These are phyloP conservation scores for Pyralis farinalis DNA, from an alignment of 2,888 invertebrate species.

Conservation along the genomic window DNA sequence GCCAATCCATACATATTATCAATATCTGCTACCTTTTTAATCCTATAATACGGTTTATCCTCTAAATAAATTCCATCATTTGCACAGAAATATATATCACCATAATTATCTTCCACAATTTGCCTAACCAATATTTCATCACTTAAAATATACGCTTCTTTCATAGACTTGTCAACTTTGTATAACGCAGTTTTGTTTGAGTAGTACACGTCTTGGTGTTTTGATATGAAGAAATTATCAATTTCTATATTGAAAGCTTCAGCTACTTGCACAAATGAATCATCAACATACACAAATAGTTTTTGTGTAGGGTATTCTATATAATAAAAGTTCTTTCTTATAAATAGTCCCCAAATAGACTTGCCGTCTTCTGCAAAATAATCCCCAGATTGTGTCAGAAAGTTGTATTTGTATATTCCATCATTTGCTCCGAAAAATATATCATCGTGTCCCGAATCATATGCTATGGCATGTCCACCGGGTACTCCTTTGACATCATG, in stretches of 20 bases:
- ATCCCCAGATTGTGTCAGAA: conserved; percentile 49
- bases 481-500: conserved; percentile 39
- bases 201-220: conserved; percentile 49
- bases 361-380: conserved; percentile 59
- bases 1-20: conserved; percentile 52
- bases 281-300: conserved; percentile 47
- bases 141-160: conserved; percentile 32
- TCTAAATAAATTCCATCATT: conserved; percentile 55
- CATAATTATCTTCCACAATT: conserved; percentile 56
- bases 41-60: conserved; percentile 45
- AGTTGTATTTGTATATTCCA: conserved; percentile 68
- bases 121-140: conserved; percentile 51
- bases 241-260: conserved; percentile 54
- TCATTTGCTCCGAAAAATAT: conserved; percentile 65
- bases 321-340: conserved; percentile 59
- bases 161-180: conserved; percentile 43
- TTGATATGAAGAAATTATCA: conserved; percentile 55
- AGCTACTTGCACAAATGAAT: conserved; percentile 45
- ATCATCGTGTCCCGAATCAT: conserved; percentile 61
- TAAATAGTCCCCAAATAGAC: conserved; percentile 59
- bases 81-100: conserved; percentile 55
- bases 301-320: conserved; percentile 62
- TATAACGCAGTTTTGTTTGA: conserved; percentile 64
- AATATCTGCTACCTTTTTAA: conserved; percentile 43
- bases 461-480: conserved; percentile 62